These are phyloP conservation scores for Acestrorhynchus altus DNA, from an alignment of 2,797 vertebrate species.

Conservation along the genomic window DNA sequence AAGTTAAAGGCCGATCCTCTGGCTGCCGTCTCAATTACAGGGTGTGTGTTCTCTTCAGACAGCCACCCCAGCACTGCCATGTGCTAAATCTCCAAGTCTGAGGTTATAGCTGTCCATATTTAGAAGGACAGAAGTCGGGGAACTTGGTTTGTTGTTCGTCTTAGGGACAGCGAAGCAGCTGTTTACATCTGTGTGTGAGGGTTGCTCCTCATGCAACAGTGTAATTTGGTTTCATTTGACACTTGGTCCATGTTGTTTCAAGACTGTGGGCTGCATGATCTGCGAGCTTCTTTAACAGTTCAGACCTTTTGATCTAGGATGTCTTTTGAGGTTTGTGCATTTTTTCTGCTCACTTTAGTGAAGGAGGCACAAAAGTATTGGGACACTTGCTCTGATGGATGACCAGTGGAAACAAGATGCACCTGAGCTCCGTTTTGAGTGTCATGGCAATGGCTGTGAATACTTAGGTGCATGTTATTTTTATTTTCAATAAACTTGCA, in stretches of 20 bases:
- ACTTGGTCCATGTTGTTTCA: neutral
- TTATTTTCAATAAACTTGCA: too few species aligned
- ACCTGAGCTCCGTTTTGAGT: too few species aligned
- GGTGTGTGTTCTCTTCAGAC: slow-evolving; percentile 26
- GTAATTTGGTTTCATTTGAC: neutral
- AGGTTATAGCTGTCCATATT: slow-evolving; percentile 43
- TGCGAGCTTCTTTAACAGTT: neutral
- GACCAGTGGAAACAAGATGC: too few species aligned
- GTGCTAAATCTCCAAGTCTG: slow-evolving; percentile 45
- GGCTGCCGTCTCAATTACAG: slow-evolving; percentile 51
- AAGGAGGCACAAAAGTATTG: too few species aligned
- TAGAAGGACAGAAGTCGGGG: slow-evolving; percentile 26
- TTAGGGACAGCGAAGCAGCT: neutral
- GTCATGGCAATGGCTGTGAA: too few species aligned
- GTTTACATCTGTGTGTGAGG: slow-evolving; percentile 25
- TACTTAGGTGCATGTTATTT: too few species aligned
- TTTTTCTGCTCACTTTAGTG: too few species aligned
- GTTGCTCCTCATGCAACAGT: neutral
- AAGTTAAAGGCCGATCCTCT: slow-evolving; percentile 30
- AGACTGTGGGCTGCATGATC: neutral
- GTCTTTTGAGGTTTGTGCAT: too few species aligned
- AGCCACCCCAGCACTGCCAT: slow-evolving; percentile 9
- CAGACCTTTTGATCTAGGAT: too few species aligned
- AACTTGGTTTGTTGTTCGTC: slow-evolving; percentile 13
- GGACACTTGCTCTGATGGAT: too few species aligned